These are phyloP conservation scores for Sarotherodon lohbergeri DNA, from an alignment of 2,113 vertebrate species.

Conservation along the genomic window DNA sequence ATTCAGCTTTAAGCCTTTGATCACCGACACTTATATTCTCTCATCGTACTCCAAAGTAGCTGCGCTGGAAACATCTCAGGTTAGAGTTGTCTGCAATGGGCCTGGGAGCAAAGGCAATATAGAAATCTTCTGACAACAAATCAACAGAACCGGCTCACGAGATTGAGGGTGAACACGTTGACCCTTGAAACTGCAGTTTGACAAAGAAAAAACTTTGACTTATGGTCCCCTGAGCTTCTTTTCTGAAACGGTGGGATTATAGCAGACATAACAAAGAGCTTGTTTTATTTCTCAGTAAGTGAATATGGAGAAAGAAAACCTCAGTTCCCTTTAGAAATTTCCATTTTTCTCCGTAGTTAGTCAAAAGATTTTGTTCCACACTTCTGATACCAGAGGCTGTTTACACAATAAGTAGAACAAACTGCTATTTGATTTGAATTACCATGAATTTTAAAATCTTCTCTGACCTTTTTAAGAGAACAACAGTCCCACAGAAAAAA, in stretches of 20 bases:
- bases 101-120: background rate
- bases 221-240: background rate
- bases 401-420: background rate
- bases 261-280: background rate
- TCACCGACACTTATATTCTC: background rate
- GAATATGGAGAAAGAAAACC: background rate
- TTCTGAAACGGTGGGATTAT: background rate
- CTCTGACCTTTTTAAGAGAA: background rate
- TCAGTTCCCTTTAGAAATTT: background rate
- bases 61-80: background rate
- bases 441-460: background rate
- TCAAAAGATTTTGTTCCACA: background rate
- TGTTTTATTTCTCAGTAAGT: background rate
- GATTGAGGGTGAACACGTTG: background rate
- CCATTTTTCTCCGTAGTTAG: background rate
- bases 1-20: background rate
- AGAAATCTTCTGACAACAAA: background rate
- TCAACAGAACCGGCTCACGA: background rate
- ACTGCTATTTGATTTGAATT: background rate
- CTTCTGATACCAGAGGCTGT: background rate
- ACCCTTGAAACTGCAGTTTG: background rate
- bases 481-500: background rate
- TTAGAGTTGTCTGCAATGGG: background rate
- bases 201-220: background rate
- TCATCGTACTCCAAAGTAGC: background rate